These are phyloP conservation scores for Amblyjoppa proteus DNA, from an alignment of 2,888 invertebrate species.

Conservation along the genomic window DNA sequence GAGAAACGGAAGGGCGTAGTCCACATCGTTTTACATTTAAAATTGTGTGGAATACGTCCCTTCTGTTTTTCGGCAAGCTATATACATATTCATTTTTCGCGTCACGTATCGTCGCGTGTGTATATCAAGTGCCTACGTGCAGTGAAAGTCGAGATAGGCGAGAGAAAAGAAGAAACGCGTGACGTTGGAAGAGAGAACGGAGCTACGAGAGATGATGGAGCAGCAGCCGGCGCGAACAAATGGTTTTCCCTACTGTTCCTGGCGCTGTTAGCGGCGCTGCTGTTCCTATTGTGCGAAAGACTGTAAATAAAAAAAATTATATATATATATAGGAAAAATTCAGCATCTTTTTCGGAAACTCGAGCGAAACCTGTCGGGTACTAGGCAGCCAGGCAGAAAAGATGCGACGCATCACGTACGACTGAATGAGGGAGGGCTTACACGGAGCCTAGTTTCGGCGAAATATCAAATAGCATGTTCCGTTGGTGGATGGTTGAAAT, in stretches of 20 bases:
- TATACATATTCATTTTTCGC: conserved; percentile 38
- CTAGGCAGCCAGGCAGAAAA: neutral
- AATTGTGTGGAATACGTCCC: neutral
- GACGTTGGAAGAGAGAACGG: conserved; percentile 40
- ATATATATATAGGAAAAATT: conserved; percentile 8
- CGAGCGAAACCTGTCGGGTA: neutral
- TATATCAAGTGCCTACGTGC: conserved; percentile 63
- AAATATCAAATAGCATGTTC: conserved; percentile 22
- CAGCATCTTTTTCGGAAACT: conserved; percentile 28
- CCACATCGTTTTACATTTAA: neutral
- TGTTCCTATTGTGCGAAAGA: conserved; percentile 36
- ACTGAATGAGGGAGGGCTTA: conserved; percentile 14
- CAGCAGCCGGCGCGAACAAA: conserved; percentile 32
- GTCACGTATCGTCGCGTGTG: conserved; percentile 59
- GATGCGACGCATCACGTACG: conserved; percentile 13
- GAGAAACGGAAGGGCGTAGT: neutral
- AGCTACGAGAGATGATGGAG: conserved; percentile 46
- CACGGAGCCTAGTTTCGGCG: conserved; percentile 5
- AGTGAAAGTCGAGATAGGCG: conserved; percentile 53
- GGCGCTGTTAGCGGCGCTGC: conserved; percentile 6
- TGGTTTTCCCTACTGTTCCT: conserved; percentile 24
- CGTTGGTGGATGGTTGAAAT: neutral
- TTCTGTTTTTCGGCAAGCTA: neutral
- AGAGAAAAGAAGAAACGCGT: conserved; percentile 46
- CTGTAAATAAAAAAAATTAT: neutral